These are phyloP conservation scores for Proteles cristata DNA, from an alignment of 2,113 vertebrate species.

Conservation along the genomic window DNA sequence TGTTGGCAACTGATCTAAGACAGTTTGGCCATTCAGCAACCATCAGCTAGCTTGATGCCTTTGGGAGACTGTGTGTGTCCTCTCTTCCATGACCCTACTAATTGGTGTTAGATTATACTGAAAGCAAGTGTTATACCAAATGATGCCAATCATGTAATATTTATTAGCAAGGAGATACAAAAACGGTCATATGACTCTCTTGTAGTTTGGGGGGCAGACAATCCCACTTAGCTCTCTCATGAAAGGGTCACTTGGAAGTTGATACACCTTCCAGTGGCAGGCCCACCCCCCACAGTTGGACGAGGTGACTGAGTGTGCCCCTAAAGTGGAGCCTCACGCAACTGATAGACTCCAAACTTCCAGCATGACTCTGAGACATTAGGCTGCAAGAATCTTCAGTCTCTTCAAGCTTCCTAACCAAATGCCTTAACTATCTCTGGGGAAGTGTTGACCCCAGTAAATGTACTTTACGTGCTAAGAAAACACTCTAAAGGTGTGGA, in stretches of 20 bases:
- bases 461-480: not conserved
- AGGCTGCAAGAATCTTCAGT: not conserved
- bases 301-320: not conserved
- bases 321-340: not conserved
- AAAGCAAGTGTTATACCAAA: not conserved
- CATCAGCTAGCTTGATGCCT: not conserved
- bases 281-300: not conserved
- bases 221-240: not conserved
- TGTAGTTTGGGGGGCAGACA: not conserved
- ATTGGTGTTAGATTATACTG: not conserved
- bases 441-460: not conserved
- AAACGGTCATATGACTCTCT: not conserved
- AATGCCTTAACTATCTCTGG: not conserved
- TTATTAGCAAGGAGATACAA: not conserved
- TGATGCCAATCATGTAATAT: not conserved
- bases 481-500: not conserved
- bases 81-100: not conserved
- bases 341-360: not conserved
- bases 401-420: not conserved
- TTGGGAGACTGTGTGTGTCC: not conserved
- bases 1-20: not conserved
- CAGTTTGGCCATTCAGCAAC: not conserved
- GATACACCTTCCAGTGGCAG: not conserved
- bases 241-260: not conserved
- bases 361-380: not conserved